Percentiles rank a stretch among this genome's conserved stretches.
These are phyloP conservation scores for Garrulus glandarius DNA, from an alignment of 2,797 vertebrate genomes.

Conservation along the genomic window DNA sequence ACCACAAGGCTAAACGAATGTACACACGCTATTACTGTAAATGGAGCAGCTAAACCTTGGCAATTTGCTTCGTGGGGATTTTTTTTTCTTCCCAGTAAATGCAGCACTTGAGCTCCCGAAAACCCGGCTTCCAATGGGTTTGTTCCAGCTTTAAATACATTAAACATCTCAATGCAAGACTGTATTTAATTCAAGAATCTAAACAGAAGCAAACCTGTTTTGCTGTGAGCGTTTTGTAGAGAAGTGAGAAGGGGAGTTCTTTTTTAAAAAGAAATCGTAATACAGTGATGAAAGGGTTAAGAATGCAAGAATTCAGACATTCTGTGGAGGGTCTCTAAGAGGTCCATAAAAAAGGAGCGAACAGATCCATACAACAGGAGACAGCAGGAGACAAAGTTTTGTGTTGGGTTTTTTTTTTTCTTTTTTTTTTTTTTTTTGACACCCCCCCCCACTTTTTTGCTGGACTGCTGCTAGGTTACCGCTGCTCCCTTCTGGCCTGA, in stretches of 20 bases:
- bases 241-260: conserved; percentile 40
- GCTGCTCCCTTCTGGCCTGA: conserved; percentile 79
- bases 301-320: conserved; percentile 75
- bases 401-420: neutral
- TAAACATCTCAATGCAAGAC: conserved; percentile 68
- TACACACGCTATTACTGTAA: conserved; percentile 64
- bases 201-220: conserved; percentile 69
- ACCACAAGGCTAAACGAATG: conserved; percentile 67
- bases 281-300: conserved; percentile 73
- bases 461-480: conserved; percentile 70
- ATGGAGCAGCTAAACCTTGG: conserved; percentile 72
- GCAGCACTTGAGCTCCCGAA: conserved; percentile 65
- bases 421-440: neutral
- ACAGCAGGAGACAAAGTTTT: conserved; percentile 68
- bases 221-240: conserved; percentile 56
- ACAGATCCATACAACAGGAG: conserved; percentile 72
- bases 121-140: conserved; percentile 10
- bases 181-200: conserved; percentile 70
- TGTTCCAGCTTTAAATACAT: conserved; percentile 75
- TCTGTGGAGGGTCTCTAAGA: conserved; percentile 70
- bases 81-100: conserved; percentile 49
- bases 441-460: conserved; percentile 49
- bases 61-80: conserved; percentile 38
- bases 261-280: conserved; percentile 65
- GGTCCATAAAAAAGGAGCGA: conserved; percentile 76